phyloP scores from a whole-genome alignment of 2,888 invertebrate genomes.

The Rhagophthalmus giganteus region DNA sequence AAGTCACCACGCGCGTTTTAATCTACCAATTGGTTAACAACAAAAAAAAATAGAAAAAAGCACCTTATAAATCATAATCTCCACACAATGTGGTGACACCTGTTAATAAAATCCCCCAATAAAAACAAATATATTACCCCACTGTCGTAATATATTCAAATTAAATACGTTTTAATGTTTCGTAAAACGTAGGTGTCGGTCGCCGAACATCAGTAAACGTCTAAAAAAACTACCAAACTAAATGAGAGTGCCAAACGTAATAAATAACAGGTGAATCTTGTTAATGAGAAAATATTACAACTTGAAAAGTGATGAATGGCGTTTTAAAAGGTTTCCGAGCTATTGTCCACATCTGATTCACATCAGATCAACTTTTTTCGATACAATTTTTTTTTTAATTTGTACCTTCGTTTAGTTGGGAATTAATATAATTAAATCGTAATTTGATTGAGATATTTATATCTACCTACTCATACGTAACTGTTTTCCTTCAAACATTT shows the following conservation, averaged over 20 bases:
- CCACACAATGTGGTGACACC: conserved; percentile 41
- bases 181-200: conserved; percentile 27
- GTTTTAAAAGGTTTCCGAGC: conserved; percentile 39
- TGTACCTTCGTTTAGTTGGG: too few relatives aligned
- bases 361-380: conserved; percentile 19
- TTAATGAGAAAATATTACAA: conserved; percentile 53
- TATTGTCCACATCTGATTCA: conserved; percentile 37
- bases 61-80: conserved; percentile 38
- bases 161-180: conserved; percentile 42
- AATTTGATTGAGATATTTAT: too few relatives aligned
- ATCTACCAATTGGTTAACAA: conserved; percentile 20
- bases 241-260: conserved; percentile 40
- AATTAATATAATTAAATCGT: too few relatives aligned
- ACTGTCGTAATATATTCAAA: conserved; percentile 54
- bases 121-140: conserved; percentile 48
- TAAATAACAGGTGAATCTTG: conserved; percentile 48
- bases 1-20: conserved; percentile 20
- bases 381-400: too few relatives aligned
- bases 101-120: conserved; percentile 40
- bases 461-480: too few relatives aligned
- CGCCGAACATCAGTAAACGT: conserved; percentile 18
- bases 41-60: conserved; percentile 15
- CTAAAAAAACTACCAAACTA: conserved; percentile 30
- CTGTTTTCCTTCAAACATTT: too few relatives aligned
- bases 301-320: conserved; percentile 43